Conservation (phyloP, 2,888 invertebrate genomes). For the Strigamia maritima region DNA sequence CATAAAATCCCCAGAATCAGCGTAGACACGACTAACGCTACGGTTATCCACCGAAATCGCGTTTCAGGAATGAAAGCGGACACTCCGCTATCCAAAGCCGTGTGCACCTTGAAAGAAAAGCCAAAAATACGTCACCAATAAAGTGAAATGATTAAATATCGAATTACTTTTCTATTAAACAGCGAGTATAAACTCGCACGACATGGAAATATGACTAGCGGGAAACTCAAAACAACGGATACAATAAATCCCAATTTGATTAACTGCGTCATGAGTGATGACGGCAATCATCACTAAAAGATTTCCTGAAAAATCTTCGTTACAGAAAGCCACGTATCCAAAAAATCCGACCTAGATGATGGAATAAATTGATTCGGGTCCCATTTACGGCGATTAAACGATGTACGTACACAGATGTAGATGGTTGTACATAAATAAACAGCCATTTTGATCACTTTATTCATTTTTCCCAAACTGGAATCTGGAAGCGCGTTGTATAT, state of each 20-base stretch:
- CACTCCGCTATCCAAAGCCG: conserved; percentile 41
- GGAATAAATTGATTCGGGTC: background rate
- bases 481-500: conserved; percentile 87
- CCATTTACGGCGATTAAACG: background rate
- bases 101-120: background rate
- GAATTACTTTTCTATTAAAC: conserved; percentile 71
- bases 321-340: conserved; percentile 86
- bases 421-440: conserved; percentile 86
- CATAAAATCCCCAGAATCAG: conserved; percentile 77
- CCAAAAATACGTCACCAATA: background rate
- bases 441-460: conserved; percentile 78
- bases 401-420: conserved; percentile 61
- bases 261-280: conserved; percentile 71
- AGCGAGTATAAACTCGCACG: conserved; percentile 89
- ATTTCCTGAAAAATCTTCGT: conserved; percentile 77
- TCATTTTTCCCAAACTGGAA: conserved; percentile 83
- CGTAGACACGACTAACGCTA: conserved; percentile 70
- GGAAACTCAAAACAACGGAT: conserved; percentile 93
- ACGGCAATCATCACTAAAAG: conserved; percentile 81
- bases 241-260: conserved; percentile 93
- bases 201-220: conserved; percentile 94
- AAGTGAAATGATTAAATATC: background rate
- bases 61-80: conserved; percentile 71
- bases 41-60: conserved; percentile 78
- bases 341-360: conserved; percentile 75